A percentile compares a stretch with the other conserved stretches of the same genome.
phyloP scores from a whole-genome alignment of 1,140 invertebrate species.

The Drosophila gunungcola region DNA sequence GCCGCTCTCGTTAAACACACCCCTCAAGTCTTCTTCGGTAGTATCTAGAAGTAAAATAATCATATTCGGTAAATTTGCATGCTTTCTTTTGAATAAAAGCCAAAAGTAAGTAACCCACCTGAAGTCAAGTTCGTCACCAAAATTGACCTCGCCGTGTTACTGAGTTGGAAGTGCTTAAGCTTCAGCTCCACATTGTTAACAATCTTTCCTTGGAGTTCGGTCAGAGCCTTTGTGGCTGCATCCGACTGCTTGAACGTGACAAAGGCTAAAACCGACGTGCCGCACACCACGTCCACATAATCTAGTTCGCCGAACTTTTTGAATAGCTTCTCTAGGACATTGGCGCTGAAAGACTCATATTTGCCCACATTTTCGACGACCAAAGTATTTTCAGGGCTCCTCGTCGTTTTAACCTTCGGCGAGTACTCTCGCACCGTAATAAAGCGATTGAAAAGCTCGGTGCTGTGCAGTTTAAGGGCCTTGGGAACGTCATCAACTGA shows the following conservation, averaged over 20 bases:
- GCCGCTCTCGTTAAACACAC: conserved; percentile 44
- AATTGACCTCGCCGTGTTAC: conserved; percentile 14
- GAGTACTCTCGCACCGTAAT: conserved; percentile 44
- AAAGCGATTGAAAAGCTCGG: conserved; percentile 49
- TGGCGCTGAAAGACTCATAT: conserved; percentile 28
- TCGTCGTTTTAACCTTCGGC: background rate
- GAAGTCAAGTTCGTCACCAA: conserved; percentile 46
- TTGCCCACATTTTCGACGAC: conserved; percentile 45
- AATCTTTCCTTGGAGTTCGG: conserved; percentile 56
- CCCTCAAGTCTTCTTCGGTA: conserved; percentile 35
- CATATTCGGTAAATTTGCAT: no score
- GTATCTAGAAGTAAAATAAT: conserved; percentile 9
- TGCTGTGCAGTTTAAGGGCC: conserved; percentile 56
- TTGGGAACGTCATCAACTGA: conserved; percentile 8
- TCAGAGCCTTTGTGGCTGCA: conserved; percentile 43
- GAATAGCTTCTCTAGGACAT: conserved; percentile 53
- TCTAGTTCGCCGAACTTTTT: conserved; percentile 61
- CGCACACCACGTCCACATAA: conserved; percentile 53
- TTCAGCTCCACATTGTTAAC: conserved; percentile 51
- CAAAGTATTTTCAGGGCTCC: conserved; percentile 38
- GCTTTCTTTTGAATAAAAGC: no score
- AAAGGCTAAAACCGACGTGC: conserved; percentile 47
- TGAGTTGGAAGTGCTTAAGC: conserved; percentile 23
- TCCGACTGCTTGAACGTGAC: conserved; percentile 52
- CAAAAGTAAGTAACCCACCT: conserved; percentile 23